Percentiles rank a stretch among this genome's conserved stretches.
Evolutionary conservation across 2,113 vertebrate genomes (phyloP).

Genomic region (Podarcis raffonei): DNA sequence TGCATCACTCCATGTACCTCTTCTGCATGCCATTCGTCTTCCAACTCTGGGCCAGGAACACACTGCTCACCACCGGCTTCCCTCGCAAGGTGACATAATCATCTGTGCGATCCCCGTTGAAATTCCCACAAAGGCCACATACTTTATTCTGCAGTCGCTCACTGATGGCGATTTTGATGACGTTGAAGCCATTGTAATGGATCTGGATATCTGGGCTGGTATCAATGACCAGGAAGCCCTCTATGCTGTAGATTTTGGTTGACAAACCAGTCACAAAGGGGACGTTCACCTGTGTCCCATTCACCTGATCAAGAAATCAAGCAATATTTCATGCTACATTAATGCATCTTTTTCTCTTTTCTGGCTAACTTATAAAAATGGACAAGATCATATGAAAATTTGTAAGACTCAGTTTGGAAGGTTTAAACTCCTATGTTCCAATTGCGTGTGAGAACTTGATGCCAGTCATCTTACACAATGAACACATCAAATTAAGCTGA

Average conservation of each 20-base stretch:
- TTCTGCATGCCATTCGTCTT: conserved; percentile 99
- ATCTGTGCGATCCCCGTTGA: conserved; percentile 91
- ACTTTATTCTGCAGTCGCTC: conserved; percentile 97
- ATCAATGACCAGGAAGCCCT: conserved; percentile 96
- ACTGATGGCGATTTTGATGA: conserved; percentile 91
- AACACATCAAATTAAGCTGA: not conserved
- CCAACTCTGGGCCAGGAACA: conserved; percentile 98
- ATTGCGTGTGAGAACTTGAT: not conserved
- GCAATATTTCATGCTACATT: accelerated
- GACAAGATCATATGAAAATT: not conserved
- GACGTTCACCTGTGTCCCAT: conserved; percentile 90
- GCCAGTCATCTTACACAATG: not conserved
- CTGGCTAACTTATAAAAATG: not conserved
- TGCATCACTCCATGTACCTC: conserved; percentile 79
- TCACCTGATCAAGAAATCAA: conserved; percentile 78
- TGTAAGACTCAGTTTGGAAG: not conserved
- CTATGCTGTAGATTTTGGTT: conserved; percentile 91
- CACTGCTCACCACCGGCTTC: conserved; percentile 87
- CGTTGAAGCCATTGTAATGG: conserved; percentile 93
- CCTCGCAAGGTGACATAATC: conserved; percentile 94
- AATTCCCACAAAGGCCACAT: conserved; percentile 96
- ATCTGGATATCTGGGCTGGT: conserved; percentile 94
- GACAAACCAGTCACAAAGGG: conserved; percentile 93
- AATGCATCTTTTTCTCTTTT: too few species aligned
- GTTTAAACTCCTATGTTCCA: not conserved